Conservation (phyloP, 1,140 invertebrate genomes). For the Ceratitis capitata region DNA sequence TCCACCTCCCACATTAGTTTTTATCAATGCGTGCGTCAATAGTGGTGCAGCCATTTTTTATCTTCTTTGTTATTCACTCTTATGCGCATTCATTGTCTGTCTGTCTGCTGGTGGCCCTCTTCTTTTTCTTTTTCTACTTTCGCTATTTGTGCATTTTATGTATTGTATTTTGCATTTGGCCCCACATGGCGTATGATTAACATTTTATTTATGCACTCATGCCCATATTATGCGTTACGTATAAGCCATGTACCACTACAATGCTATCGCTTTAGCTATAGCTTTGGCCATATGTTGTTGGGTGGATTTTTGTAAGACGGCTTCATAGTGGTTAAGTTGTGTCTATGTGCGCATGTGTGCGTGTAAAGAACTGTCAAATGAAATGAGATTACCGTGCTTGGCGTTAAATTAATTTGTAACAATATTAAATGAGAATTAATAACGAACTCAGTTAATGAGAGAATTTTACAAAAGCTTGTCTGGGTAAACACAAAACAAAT, state of each 20-base stretch:
- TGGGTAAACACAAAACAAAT: too few relatives aligned
- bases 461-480: too few relatives aligned
- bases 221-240: background rate
- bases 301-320: constrained; percentile 19
- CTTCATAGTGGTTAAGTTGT: background rate
- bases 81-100: background rate
- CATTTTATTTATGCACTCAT: constrained; percentile 37
- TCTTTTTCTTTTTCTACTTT: background rate
- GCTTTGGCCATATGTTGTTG: background rate
- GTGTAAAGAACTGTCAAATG: background rate
- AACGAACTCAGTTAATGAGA: background rate
- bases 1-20: background rate
- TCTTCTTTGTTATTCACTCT: background rate
- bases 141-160: constrained; percentile 25
- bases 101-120: too few relatives aligned
- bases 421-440: background rate
- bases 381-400: background rate
- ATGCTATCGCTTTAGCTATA: background rate
- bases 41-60: background rate
- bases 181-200: constrained; percentile 34
- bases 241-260: constrained; percentile 16
- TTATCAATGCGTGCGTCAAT: constrained; percentile 34
- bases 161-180: constrained; percentile 29
- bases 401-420: background rate
- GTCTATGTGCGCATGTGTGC: background rate